Evolutionary conservation across 2,113 vertebrate genomes (phyloP).

Genomic region (Channa argus): DNA sequence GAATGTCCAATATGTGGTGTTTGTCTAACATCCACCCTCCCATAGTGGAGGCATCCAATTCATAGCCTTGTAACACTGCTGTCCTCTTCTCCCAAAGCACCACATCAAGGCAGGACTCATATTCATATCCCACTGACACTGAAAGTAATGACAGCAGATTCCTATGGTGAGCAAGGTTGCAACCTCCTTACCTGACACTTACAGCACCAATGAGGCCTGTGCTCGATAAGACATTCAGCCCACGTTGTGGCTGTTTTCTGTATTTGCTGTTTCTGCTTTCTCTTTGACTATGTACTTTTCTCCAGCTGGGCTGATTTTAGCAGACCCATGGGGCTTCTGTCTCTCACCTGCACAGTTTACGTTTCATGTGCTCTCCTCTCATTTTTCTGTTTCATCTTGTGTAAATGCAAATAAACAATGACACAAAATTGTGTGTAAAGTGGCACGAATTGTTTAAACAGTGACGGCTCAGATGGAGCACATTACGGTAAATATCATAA

Average conservation of each 20-base stretch:
- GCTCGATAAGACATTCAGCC: conserved; percentile 24
- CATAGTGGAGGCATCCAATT: conserved; percentile 95
- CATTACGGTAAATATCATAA: conserved; percentile 53
- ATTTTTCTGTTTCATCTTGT: conserved; percentile 62
- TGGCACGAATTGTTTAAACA: conserved; percentile 54
- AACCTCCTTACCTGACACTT: conserved; percentile 56
- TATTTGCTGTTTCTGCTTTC: conserved; percentile 10
- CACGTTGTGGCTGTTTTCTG: conserved; percentile 24
- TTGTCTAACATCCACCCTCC: conserved; percentile 96
- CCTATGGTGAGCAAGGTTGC: conserved; percentile 50
- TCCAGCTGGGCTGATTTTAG: conserved; percentile 70
- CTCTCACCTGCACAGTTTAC: conserved; percentile 53
- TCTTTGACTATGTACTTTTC: conserved; percentile 56
- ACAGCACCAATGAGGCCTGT: conserved; percentile 54
- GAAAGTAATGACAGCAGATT: conserved; percentile 68
- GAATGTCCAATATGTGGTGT: conserved; percentile 93
- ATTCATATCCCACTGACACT: conserved; percentile 98
- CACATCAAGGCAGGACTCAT: conserved; percentile 95
- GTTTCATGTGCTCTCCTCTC: conserved; percentile 51
- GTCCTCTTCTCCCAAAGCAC: conserved; percentile 98
- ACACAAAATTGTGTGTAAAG: conserved; percentile 11
- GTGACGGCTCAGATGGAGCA: conserved; percentile 48
- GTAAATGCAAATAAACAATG: conserved; percentile 60
- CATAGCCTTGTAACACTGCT: conserved; percentile 92
- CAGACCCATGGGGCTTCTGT: conserved; percentile 55